Percentiles rank a stretch among this genome's conserved stretches.
These are phyloP conservation scores for Hyperoodon ampullatus DNA, from an alignment of 2,113 vertebrate genomes.

Conservation along the genomic window DNA sequence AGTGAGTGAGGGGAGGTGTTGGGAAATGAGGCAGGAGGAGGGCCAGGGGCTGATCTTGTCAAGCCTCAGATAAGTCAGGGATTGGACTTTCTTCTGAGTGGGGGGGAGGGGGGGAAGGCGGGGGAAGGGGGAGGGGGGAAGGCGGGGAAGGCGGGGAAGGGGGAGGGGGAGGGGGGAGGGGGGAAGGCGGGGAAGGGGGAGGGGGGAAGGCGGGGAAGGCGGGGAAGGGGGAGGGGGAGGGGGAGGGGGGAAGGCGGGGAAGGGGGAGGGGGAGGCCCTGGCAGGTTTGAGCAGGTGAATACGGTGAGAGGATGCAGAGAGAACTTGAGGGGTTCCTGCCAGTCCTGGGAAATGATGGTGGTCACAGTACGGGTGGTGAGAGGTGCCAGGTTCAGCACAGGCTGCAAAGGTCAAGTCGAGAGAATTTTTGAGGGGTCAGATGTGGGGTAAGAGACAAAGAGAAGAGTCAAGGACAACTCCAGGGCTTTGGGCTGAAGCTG, in stretches of 20 bases:
- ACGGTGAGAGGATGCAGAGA: background rate
- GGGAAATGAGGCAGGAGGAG: background rate
- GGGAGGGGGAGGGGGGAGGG: background rate
- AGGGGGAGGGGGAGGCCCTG: background rate
- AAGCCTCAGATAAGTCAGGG: background rate
- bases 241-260: background rate
- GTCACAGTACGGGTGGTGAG: background rate
- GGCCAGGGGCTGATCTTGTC: no score
- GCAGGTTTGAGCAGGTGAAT: background rate
- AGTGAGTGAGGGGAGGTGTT: background rate
- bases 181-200: background rate
- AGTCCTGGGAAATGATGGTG: background rate
- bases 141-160: background rate
- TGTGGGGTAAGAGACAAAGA: background rate
- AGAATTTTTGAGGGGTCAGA: background rate
- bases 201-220: background rate
- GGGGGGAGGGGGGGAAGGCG: background rate
- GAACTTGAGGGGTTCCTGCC: background rate
- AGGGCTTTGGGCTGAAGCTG: background rate
- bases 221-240: background rate
- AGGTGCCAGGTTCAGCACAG: background rate
- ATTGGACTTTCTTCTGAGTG: background rate
- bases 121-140: background rate
- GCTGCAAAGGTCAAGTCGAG: background rate
- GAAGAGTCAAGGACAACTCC: background rate